Evolutionary conservation across 2,888 invertebrate genomes (phyloP).

Genomic region (Ichneumoninae sp.): DNA sequence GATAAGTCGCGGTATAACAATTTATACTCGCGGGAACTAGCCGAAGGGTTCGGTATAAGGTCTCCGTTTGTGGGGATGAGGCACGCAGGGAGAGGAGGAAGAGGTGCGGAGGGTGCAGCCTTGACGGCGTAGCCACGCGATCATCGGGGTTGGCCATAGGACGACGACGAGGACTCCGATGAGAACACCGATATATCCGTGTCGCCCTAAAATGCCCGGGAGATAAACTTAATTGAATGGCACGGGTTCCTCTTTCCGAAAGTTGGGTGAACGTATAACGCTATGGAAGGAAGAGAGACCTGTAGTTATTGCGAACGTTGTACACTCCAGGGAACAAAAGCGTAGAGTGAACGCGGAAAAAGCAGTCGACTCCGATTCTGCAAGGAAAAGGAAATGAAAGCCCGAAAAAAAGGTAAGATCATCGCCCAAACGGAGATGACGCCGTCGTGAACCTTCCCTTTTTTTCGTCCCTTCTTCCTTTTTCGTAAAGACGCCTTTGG

Average conservation of each 20-base stretch:
- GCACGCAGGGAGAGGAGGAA: conserved; percentile 20
- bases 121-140: conserved; percentile 33
- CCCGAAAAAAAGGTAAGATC: conserved; percentile 33
- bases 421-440: conserved; percentile 31
- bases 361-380: conserved; percentile 2
- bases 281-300: neutral
- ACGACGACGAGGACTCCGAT: conserved; percentile 56
- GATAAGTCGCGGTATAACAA: conserved; percentile 68
- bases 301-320: neutral
- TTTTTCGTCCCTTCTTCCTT: neutral
- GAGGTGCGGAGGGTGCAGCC: conserved; percentile 37
- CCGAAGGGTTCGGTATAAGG: conserved; percentile 45
- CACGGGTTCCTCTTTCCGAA: conserved; percentile 61
- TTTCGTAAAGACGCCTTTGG: neutral
- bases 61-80: conserved; percentile 14
- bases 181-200: conserved; percentile 69
- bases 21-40: conserved; percentile 57
- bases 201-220: conserved; percentile 70
- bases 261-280: conserved; percentile 19
- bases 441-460: conserved; percentile 23
- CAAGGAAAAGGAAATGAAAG: conserved; percentile 31
- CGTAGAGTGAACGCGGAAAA: conserved; percentile 6
- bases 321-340: conserved; percentile 13
- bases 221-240: conserved; percentile 82
- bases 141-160: conserved; percentile 39